These are phyloP conservation scores for Brachionus rubens DNA, from an alignment of 1,140 invertebrate genomes.

Conservation along the genomic window DNA sequence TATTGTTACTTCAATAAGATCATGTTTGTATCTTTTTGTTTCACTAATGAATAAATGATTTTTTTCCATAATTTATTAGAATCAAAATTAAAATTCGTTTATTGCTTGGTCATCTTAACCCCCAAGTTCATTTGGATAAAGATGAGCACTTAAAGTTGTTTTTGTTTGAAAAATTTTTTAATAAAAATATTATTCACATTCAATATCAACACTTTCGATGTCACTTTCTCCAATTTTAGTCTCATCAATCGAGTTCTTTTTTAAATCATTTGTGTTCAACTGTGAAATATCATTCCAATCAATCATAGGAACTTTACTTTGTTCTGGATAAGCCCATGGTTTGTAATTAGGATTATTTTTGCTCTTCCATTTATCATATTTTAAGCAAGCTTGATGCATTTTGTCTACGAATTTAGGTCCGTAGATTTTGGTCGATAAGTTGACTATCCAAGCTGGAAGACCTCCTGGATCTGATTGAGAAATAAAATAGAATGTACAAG, in stretches of 20 bases:
- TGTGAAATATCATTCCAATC: slow-evolving; percentile 1
- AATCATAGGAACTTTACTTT: background rate
- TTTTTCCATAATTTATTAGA: no score
- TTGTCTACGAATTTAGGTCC: slow-evolving; percentile 68
- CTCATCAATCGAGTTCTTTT: background rate
- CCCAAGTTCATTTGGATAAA: no score
- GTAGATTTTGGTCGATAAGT: slow-evolving; percentile 79
- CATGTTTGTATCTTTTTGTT: no score
- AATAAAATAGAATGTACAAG: slow-evolving; percentile 76
- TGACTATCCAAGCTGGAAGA: slow-evolving; percentile 80
- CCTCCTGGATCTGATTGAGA: slow-evolving; percentile 83
- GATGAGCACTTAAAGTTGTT: no score
- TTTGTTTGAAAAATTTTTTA: no score
- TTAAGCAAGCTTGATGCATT: slow-evolving; percentile 73
- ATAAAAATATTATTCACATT: background rate
- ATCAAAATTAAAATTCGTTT: no score
- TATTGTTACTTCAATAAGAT: no score
- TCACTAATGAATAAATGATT: no score
- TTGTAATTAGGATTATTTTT: slow-evolving; percentile 72
- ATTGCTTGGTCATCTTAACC: no score
- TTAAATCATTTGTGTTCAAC: background rate
- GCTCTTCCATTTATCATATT: slow-evolving; percentile 75
- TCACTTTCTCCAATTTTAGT: slow-evolving; percentile 6
- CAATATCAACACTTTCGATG: background rate
- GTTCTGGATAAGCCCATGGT: slow-evolving; percentile 74